Evolutionary conservation across 2,888 invertebrate species (phyloP).

Genomic region (Tineola bisselliella): DNA sequence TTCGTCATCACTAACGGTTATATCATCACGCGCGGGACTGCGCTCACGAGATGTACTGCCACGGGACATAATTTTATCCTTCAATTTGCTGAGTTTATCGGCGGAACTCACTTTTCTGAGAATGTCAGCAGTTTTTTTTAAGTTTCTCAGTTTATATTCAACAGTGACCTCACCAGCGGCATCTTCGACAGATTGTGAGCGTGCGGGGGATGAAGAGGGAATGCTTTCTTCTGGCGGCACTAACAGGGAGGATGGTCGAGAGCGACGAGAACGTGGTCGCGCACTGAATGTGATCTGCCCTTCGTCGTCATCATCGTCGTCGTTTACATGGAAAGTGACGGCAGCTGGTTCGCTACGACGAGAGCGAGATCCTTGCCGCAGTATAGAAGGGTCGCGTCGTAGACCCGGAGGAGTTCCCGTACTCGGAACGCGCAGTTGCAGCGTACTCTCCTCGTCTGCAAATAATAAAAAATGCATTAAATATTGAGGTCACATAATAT

Average conservation of each 20-base stretch:
- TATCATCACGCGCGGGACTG: constrained; percentile 40
- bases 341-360: constrained; percentile 35
- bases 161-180: constrained; percentile 36
- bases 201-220: constrained; percentile 22
- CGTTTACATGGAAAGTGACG: constrained; percentile 61
- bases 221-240: constrained; percentile 30
- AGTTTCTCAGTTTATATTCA: constrained; percentile 39
- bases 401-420: constrained; percentile 15
- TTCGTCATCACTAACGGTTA: constrained; percentile 70
- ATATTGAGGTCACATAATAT: background rate
- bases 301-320: constrained; percentile 50
- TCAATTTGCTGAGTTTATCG: constrained; percentile 45
- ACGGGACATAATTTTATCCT: constrained; percentile 45
- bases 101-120: constrained; percentile 50
- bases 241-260: constrained; percentile 41
- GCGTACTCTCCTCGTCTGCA: constrained; percentile 46
- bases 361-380: constrained; percentile 34
- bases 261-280: constrained; percentile 25
- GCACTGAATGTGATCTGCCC: constrained; percentile 58
- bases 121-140: constrained; percentile 45
- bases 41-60: constrained; percentile 45
- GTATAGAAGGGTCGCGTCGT: constrained; percentile 42
- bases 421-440: constrained; percentile 31
- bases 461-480: constrained; percentile 14
- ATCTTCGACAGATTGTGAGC: constrained; percentile 51